phyloP scores from a whole-genome alignment of 2,888 invertebrate species.

The Cheilosia urbana region DNA sequence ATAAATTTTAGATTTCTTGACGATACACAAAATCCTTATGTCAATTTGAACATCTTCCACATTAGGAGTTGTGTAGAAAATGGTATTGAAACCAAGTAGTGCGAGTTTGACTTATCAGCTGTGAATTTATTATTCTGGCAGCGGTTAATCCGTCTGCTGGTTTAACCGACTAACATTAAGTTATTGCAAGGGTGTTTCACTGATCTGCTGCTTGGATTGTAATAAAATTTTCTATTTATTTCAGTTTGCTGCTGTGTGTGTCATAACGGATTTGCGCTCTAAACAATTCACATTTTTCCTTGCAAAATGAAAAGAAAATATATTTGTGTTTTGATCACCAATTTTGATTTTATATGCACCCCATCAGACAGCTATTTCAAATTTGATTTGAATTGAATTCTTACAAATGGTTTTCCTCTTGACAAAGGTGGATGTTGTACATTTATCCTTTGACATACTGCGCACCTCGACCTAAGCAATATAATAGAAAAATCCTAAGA shows the following conservation, averaged over 20 bases:
- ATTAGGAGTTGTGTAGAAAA: slow-evolving; percentile 45
- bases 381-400: too few relatives aligned
- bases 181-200: slow-evolving; percentile 2
- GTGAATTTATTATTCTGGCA: neutral
- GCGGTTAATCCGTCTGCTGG: neutral
- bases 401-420: too few relatives aligned
- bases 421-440: neutral
- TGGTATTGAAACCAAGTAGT: slow-evolving; percentile 11
- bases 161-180: slow-evolving; percentile 1
- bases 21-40: neutral
- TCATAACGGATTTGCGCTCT: neutral
- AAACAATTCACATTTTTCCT: neutral
- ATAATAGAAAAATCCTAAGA: neutral
- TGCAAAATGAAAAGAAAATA: neutral
- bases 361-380: too few relatives aligned
- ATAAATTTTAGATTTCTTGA: neutral
- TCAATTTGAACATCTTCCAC: slow-evolving; percentile 57
- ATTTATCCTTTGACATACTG: neutral
- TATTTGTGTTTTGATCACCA: too few relatives aligned
- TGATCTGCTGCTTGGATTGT: neutral
- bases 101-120: neutral
- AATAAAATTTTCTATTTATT: slow-evolving; percentile 2
- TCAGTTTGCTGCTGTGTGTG: slow-evolving; percentile 21
- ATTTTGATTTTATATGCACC: too few relatives aligned
- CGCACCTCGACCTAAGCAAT: slow-evolving; percentile 1